Evolutionary conservation across 2,888 invertebrate genomes (phyloP), one percentile per base, ranked within the genome.

Genomic region (Agrotis ipsilon): DNA sequence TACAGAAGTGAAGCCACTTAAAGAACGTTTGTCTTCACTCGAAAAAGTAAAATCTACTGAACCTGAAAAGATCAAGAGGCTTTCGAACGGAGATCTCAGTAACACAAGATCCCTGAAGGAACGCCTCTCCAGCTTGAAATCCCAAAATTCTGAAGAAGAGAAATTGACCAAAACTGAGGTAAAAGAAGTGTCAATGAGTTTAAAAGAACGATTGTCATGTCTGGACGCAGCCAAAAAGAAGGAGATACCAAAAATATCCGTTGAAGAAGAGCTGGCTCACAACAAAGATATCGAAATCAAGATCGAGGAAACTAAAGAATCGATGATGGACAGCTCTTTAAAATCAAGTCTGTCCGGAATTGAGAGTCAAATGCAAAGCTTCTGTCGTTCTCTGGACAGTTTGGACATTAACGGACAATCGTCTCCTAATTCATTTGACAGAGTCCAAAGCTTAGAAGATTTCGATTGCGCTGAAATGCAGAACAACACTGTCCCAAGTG

Each of bases 401-500:
- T 92, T 97, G 80, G 97, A 97, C 80, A 97, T 97, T 24, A 97
- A 97, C 83, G 96, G 95, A 13, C 94, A 94, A 81, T 92, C 94
- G 55, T 94, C 96, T 71, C 94, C 97, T 45, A 97, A 90, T 82
- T 95, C 97, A 9, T 97, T 97, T 82, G 97, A 97, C 83, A 96
- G 97, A 79, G 96, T 97, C 64, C 97, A 97, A 91, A 97, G 97
- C 86, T 92, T 97, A 74, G 97, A 97, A 91, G 97, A 97, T 83
- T 96, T 97, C 77, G 96, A 96, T 78, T 97, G 97, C 66, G 94
- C 96, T n/a, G 97, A 97, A 84, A 94, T 97, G 88, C 96, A 97
- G 80, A 95, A 95, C 78, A 95, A 94, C 75, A 95, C 94, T 49
- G 97, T 97, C 59, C 96, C 96, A 72, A 97, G 96, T 77, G 97